Evolutionary conservation across 1,140 invertebrate species (phyloP), one percentile per base, ranked within the genome.

Genomic region (Copidosoma floridanum): DNA sequence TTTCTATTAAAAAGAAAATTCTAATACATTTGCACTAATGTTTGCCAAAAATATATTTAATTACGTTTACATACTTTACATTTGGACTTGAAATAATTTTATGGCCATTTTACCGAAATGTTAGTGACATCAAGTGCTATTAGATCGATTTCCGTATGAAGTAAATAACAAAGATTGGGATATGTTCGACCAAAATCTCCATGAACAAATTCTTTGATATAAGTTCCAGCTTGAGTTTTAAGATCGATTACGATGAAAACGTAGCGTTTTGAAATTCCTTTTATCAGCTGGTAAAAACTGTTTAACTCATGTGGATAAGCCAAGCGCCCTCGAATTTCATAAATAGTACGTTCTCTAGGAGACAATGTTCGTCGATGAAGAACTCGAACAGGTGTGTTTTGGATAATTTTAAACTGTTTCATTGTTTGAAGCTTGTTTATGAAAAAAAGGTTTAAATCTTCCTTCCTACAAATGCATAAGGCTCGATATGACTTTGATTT

Each of bases 131-230:
- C 88, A 3, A 91, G 75, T 8, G 87, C 85, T n/a, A 87, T 77
- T 63, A 92, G 87, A 69, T 92, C 88, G 24, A 95, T 89, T 72
- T 90, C 87, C 6, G 86, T 74, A 26, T 85, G 81, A 10, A 90
- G 71, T 68, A 91, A 85, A 68, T 91, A 88, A 1, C 85, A 82
- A 11, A 95, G 73, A 75, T 82, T 88, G 0, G 95, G 96, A 12
- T 72, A 75, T 0, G 94, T 97, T 38, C 95, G 82, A 14, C 91
- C 90, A 74, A 97, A 92, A 81, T 98, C 96, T 1, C 95, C 93
- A 80, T 98, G 94, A 16, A 96, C 89, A 83, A 98, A 95, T 81
- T 99, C 96, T 81, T 99, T 99, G 0, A 99, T 86, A 73, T 98
- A 98, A 2, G 94, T 97, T 38, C 95, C 96, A 38, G 95, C 95